A percentile compares a stretch with the other conserved stretches of the same genome.
phyloP scores from a whole-genome alignment of 2,888 invertebrate genomes.

The Orthosia gothica region DNA sequence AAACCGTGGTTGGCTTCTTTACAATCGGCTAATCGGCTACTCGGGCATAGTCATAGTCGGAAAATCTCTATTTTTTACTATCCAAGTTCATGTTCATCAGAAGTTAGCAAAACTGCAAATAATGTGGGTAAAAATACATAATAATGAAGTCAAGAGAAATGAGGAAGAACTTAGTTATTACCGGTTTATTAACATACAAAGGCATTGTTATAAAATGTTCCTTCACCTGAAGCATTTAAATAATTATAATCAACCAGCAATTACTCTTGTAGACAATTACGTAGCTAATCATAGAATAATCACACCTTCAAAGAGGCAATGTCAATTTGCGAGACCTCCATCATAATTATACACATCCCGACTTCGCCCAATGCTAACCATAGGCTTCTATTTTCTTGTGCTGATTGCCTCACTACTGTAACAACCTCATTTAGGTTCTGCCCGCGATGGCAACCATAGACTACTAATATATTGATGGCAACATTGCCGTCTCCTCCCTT shows the following conservation, averaged over 20 bases:
- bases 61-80: not conserved
- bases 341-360: too few species aligned
- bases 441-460: too few species aligned
- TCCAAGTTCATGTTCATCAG: too few species aligned
- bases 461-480: too few species aligned
- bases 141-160: slow-evolving; percentile 22
- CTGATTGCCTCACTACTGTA: too few species aligned
- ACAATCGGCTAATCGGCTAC: too few species aligned
- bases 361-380: too few species aligned
- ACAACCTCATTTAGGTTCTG: too few species aligned
- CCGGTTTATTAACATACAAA: slow-evolving; percentile 48
- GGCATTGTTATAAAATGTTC: slow-evolving; percentile 34
- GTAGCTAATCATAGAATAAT: slow-evolving; percentile 3
- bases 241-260: slow-evolving; percentile 3
- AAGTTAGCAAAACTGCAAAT: not conserved
- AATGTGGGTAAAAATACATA: not conserved
- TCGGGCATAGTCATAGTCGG: too few species aligned
- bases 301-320: not conserved
- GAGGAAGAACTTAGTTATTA: slow-evolving; percentile 25
- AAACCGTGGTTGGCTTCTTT: too few species aligned
- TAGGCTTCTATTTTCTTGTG: too few species aligned
- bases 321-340: not conserved
- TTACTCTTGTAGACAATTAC: slow-evolving; percentile 7
- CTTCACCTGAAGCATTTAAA: slow-evolving; percentile 5
- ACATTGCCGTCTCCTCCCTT: too few species aligned